Conservation (phyloP, 2,888 invertebrate genomes). For the Tortricodes alternella region DNA sequence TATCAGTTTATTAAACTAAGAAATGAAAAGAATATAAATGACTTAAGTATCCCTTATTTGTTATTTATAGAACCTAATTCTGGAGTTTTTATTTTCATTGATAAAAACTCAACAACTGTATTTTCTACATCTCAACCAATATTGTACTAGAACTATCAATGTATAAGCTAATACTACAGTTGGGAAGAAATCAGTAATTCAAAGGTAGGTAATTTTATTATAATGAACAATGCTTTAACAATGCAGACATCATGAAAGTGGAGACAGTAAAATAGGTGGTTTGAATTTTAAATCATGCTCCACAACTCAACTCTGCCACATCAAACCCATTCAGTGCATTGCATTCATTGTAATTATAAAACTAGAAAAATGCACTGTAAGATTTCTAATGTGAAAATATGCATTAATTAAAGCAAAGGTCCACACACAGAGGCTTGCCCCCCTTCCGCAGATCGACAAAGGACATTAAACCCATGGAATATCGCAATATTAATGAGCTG, state of each 20-base stretch:
- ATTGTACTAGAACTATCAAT: too few species aligned
- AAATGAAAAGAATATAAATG: too few species aligned
- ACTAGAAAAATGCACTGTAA: slow-evolving; percentile 33
- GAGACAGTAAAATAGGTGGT: slow-evolving; percentile 35
- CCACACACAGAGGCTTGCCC: background rate
- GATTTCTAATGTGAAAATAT: slow-evolving; percentile 35
- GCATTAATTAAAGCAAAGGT: slow-evolving; percentile 28
- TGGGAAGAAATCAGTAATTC: slow-evolving; percentile 17
- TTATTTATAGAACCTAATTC: too few species aligned
- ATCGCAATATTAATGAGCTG: slow-evolving; percentile 71
- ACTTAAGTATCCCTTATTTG: too few species aligned
- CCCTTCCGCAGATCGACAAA: slow-evolving; percentile 14
- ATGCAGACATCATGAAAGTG: slow-evolving; percentile 34
- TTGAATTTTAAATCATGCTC: slow-evolving; percentile 39
- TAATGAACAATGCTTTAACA: slow-evolving; percentile 23
- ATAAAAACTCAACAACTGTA: too few species aligned
- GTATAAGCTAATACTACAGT: slow-evolving; percentile 4
- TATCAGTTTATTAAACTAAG: too few species aligned
- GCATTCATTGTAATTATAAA: slow-evolving; percentile 35
- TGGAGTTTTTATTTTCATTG: too few species aligned
- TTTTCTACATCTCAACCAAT: background rate
- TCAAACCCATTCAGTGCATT: slow-evolving; percentile 32
- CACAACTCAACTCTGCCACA: slow-evolving; percentile 36
- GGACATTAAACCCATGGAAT: slow-evolving; percentile 24
- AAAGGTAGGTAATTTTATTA: slow-evolving; percentile 19